phyloP scores from a whole-genome alignment of 2,113 vertebrate genomes.

The Cyphomyrus discorhynchus region DNA sequence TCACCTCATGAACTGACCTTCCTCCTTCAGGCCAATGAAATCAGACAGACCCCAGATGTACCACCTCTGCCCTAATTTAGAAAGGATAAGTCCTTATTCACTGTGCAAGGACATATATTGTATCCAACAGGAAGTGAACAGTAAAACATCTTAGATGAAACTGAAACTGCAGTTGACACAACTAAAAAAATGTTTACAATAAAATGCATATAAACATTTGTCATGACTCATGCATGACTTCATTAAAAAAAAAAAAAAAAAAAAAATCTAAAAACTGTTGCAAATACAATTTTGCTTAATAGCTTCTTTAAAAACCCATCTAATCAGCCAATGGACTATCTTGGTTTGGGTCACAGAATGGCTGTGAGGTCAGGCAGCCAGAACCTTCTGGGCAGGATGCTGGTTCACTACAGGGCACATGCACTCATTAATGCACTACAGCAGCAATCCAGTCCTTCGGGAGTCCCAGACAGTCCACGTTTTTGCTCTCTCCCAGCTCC shows the following conservation, averaged over 20 bases:
- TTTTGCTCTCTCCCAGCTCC: neutral
- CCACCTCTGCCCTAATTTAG: neutral
- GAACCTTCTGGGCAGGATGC: too few relatives aligned
- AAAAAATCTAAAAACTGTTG: neutral
- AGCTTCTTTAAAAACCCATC: too few relatives aligned
- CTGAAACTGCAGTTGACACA: neutral
- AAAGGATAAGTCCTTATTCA: neutral
- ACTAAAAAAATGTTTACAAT: constrained; percentile 18
- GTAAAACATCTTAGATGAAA: neutral
- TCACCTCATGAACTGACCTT: neutral
- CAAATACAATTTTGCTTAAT: neutral
- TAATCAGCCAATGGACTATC: too few relatives aligned
- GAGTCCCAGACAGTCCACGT: neutral
- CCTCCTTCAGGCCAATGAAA: neutral
- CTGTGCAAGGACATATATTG: neutral
- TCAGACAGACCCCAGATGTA: neutral
- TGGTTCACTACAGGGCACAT: neutral
- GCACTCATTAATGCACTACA: neutral
- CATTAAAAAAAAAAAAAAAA: too few relatives aligned
- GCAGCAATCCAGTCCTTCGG: neutral
- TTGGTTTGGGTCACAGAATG: too few relatives aligned
- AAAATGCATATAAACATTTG: constrained; percentile 12
- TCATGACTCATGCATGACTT: neutral
- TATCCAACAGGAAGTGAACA: neutral
- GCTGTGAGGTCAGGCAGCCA: too few relatives aligned